Conservation (phyloP, 2,888 invertebrate genomes). For the Patella depressa region DNA sequence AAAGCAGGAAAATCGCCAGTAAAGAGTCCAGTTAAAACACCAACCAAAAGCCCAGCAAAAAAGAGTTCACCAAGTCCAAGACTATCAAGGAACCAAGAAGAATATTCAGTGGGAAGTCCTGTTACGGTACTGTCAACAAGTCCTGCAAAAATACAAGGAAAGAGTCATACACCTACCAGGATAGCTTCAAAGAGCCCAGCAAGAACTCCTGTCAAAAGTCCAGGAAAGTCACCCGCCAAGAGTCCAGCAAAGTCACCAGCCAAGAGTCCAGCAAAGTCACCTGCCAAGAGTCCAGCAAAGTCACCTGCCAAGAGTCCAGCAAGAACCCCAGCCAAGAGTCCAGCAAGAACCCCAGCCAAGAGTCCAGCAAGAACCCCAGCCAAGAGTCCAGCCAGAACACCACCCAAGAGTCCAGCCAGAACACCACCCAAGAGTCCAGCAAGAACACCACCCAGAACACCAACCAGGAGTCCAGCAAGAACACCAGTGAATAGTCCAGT, state of each 20-base stretch:
- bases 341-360: conserved; percentile 14
- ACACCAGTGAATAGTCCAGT: conserved; percentile 16
- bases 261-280: conserved; percentile 18
- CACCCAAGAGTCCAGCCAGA: conserved; percentile 23
- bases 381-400: not conserved
- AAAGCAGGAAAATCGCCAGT: not conserved
- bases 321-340: not conserved
- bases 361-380: not conserved
- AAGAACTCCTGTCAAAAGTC: conserved; percentile 5
- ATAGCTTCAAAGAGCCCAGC: conserved; percentile 7
- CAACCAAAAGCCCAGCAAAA: conserved; percentile 29
- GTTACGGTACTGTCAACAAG: not conserved
- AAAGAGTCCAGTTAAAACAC: conserved; percentile 9
- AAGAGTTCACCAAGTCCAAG: not conserved
- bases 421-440: conserved; percentile 3
- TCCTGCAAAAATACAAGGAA: conserved; percentile 12
- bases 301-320: conserved; percentile 19
- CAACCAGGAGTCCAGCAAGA: conserved; percentile 23
- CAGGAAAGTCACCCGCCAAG: not conserved
- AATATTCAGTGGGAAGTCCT: conserved; percentile 6
- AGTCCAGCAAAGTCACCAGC: not conserved
- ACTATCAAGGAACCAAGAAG: not conserved
- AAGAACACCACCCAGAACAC: not conserved
- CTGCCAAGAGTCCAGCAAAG: not conserved
- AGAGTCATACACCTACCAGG: not conserved